Evolutionary conservation across 2,797 vertebrate genomes (phyloP).

Genomic region (Coregonus suidteri): DNA sequence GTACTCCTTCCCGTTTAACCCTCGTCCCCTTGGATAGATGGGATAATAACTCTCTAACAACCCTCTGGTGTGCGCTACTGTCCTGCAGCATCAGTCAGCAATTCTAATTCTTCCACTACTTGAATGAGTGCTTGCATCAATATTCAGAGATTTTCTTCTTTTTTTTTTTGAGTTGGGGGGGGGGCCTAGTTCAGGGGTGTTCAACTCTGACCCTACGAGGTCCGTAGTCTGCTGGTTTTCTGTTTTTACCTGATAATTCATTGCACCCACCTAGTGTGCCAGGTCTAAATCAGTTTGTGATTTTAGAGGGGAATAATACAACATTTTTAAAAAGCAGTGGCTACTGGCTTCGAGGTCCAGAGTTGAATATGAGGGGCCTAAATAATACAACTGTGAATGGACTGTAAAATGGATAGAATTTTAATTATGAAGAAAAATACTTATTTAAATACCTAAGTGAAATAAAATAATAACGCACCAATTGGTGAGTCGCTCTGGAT

Average conservation of each 20-base stretch:
- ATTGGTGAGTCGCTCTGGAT: no score
- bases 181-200: no score
- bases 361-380: constrained; percentile 15
- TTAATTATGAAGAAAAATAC: constrained; percentile 71
- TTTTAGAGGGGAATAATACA: no score
- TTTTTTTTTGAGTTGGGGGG: constrained; percentile 29
- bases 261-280: no score
- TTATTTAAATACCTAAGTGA: constrained; percentile 78
- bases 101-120: constrained; percentile 64
- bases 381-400: constrained; percentile 77
- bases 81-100: constrained; percentile 65
- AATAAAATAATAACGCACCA: no score
- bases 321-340: no score
- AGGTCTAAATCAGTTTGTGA: no score
- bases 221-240: no score
- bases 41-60: constrained; percentile 53
- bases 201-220: no score
- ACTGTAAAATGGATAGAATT: constrained; percentile 64
- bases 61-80: constrained; percentile 48
- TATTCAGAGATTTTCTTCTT: constrained; percentile 62
- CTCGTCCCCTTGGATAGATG: constrained; percentile 27
- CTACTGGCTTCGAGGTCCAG: no score
- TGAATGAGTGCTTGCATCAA: constrained; percentile 74
- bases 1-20: constrained; percentile 19
- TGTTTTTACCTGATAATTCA: no score